Percentiles rank a stretch among this genome's conserved stretches.
These are phyloP conservation scores for Scopus umbretta DNA, from an alignment of 2,113 vertebrate genomes.

Conservation along the genomic window DNA sequence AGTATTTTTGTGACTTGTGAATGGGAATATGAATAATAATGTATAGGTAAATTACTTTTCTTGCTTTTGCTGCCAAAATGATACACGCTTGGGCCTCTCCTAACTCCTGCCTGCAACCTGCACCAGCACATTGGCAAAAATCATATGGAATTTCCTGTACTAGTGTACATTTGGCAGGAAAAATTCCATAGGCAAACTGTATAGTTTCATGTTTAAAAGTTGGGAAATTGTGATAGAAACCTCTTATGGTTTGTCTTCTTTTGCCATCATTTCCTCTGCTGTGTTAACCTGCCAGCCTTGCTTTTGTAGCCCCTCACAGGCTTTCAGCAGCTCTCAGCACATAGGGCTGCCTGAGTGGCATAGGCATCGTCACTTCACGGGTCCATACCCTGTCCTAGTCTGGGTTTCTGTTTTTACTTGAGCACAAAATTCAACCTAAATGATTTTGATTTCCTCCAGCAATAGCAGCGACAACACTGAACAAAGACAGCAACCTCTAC, in stretches of 20 bases:
- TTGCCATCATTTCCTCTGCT: accelerated
- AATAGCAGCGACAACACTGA: background rate
- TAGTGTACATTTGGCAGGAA: background rate
- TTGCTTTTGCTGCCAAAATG: background rate
- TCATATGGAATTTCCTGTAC: background rate
- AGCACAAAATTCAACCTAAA: background rate
- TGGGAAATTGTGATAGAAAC: background rate
- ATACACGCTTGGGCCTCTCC: background rate
- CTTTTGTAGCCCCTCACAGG: background rate
- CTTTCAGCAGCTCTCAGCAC: background rate
- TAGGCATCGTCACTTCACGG: accelerated
- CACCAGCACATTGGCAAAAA: background rate
- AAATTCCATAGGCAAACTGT: background rate
- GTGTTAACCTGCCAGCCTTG: background rate
- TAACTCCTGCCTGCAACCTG: background rate
- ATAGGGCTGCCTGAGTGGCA: background rate
- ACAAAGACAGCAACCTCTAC: background rate
- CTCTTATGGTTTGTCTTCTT: background rate
- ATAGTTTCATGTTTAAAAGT: background rate
- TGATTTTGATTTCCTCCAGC: background rate
- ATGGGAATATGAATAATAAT: background rate
- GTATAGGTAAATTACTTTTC: background rate
- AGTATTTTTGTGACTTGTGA: background rate
- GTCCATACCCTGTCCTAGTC: background rate
- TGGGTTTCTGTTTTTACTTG: background rate